phyloP scores from a whole-genome alignment of 2,113 vertebrate genomes.

The Cyphotilapia sp. region DNA sequence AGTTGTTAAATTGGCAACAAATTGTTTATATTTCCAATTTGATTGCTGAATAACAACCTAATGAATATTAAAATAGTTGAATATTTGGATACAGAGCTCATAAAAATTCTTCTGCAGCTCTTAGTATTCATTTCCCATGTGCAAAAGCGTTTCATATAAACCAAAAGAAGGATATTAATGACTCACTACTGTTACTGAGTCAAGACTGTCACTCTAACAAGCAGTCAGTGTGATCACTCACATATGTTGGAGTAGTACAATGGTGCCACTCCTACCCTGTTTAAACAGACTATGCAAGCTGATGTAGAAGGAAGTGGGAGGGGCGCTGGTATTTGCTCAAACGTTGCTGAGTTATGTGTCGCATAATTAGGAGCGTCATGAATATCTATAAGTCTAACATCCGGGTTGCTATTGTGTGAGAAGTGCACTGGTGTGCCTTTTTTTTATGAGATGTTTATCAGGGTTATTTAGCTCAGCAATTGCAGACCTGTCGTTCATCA shows the following conservation, averaged over 20 bases:
- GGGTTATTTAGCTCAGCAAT: not conserved
- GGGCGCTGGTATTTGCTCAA: not conserved
- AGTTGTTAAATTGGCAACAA: not conserved
- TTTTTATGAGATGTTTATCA: not conserved
- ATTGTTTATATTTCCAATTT: not conserved
- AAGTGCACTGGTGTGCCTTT: not conserved
- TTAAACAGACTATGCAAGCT: conserved; percentile 8
- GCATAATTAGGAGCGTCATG: not conserved
- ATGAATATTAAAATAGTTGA: not conserved
- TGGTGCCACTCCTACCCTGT: conserved; percentile 7
- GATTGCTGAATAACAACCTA: not conserved
- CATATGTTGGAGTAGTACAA: not conserved
- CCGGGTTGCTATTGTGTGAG: not conserved
- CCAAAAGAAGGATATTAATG: not conserved
- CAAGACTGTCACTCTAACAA: not conserved
- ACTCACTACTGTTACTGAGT: not conserved
- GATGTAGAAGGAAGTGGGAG: conserved; percentile 14
- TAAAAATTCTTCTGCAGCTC: not conserved
- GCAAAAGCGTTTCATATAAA: not conserved
- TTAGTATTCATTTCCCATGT: not conserved
- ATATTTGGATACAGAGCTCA: not conserved
- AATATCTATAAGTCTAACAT: not conserved
- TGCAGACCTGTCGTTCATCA: not conserved
- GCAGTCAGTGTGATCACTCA: not conserved
- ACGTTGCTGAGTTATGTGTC: not conserved